These are phyloP conservation scores for Drosophila austrosaltans DNA, from an alignment of 2,888 invertebrate species.

Conservation along the genomic window DNA sequence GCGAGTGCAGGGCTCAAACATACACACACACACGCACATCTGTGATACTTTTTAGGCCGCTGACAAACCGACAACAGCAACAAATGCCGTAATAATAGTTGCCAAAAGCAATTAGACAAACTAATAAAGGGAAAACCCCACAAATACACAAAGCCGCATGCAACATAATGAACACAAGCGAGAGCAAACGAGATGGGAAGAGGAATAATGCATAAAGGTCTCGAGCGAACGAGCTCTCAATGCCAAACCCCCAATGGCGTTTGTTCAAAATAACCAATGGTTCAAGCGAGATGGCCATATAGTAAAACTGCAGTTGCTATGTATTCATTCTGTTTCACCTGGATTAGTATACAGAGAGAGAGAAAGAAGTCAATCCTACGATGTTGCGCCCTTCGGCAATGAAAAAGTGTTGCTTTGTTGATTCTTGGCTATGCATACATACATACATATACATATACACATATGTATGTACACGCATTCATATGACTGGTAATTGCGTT, in stretches of 20 bases:
- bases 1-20: slow-evolving; percentile 53
- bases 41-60: slow-evolving; percentile 68
- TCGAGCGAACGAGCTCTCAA: slow-evolving; percentile 50
- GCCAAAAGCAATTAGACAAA: slow-evolving; percentile 78
- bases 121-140: slow-evolving; percentile 72
- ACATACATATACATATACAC: not conserved
- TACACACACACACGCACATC: slow-evolving; percentile 57
- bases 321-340: slow-evolving; percentile 47
- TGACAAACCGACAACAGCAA: slow-evolving; percentile 53
- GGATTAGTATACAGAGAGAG: slow-evolving; percentile 38
- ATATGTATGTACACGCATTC: not conserved
- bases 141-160: slow-evolving; percentile 36
- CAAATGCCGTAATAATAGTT: slow-evolving; percentile 69
- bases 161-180: slow-evolving; percentile 15
- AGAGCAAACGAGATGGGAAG: slow-evolving; percentile 13
- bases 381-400: slow-evolving; percentile 41
- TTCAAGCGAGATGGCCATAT: slow-evolving; percentile 41
- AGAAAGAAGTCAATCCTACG: slow-evolving; percentile 16
- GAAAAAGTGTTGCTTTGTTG: slow-evolving; percentile 37
- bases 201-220: slow-evolving; percentile 35
- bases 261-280: slow-evolving; percentile 61
- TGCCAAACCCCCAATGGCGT: slow-evolving; percentile 77
- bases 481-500: slow-evolving; percentile 66
- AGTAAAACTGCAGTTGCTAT: slow-evolving; percentile 39
- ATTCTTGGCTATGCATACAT: slow-evolving; percentile 17